These are phyloP conservation scores for Heliconius erato DNA, from an alignment of 2,888 invertebrate genomes.

Conservation along the genomic window DNA sequence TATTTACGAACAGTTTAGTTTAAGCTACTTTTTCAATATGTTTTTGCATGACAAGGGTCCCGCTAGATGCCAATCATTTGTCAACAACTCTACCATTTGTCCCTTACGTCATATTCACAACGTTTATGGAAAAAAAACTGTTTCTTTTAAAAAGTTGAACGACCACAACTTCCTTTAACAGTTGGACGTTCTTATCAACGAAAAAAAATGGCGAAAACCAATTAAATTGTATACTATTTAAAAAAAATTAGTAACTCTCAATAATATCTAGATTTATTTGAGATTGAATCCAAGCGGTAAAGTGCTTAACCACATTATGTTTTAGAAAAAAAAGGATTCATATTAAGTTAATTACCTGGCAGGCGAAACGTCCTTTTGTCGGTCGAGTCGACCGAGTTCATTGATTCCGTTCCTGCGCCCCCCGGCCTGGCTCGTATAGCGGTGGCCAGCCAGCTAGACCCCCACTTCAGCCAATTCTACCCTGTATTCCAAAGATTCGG, in stretches of 20 bases:
- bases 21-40: conserved; percentile 17
- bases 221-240: background rate
- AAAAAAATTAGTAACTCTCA: background rate
- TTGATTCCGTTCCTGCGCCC: conserved; percentile 83
- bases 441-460: conserved; percentile 65
- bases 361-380: conserved; percentile 83
- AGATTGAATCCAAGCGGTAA: conserved; percentile 39
- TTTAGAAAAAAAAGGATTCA: conserved; percentile 68
- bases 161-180: conserved; percentile 35
- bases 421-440: conserved; percentile 67
- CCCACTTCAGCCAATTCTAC: conserved; percentile 50
- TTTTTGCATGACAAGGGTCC: conserved; percentile 38
- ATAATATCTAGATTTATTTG: conserved; percentile 32
- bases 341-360: conserved; percentile 84
- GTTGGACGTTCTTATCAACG: conserved; percentile 16
- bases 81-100: conserved; percentile 34
- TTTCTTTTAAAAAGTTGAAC: conserved; percentile 26
- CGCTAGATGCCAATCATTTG: conserved; percentile 40
- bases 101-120: conserved; percentile 33
- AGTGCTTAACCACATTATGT: conserved; percentile 47
- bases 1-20: background rate
- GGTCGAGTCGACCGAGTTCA: conserved; percentile 81
- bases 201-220: conserved; percentile 25
- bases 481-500: conserved; percentile 52
- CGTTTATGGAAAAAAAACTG: conserved; percentile 23